Base-by-base conservation (phyloP, 2,888 invertebrate genomes). In the Drepanosiphum platanoidis region DNA sequence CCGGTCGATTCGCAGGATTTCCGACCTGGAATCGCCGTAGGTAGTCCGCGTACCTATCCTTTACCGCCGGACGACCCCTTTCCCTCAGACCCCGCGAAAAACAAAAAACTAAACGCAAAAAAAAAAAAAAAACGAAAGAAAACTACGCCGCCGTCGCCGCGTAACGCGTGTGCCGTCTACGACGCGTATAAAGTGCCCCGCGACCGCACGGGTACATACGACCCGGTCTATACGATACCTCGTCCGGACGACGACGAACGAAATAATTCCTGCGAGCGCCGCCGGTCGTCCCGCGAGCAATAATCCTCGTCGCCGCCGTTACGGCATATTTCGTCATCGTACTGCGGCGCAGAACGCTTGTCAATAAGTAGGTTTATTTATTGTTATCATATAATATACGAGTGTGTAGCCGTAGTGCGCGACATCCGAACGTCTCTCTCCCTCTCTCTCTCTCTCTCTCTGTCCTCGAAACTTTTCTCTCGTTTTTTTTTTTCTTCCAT, bases 1-100 rank as follows among this genome's bases (percentile, higher is more conserved):
- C 86, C 89, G 89, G 7, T 88, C 89, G 22, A 88, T 89, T 36
- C 90, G 90, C 78, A 89, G 90, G 82, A 88, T 89, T 58, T 88
- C 89, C 4, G 80, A 81, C 36, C 13, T 84, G 30, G 84, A 84
- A 58, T 84, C 84, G n/a, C 84, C 84, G 36, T 84, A 52, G 30
- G 74, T 32, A 36, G 52, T 13, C 27, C 52, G n/a, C 9, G 18
- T 1, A n/a, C 39, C 27, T 3, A 1, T 18, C 18, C 30, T 3
- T 4, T n/a, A n/a, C n/a, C n/a, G n/a, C n/a, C n/a, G n/a, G n/a
- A n/a, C n/a, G 7, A 42, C 3, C 46, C 46, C 46, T 1, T 46
- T 46, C 46, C 11, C 1, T 9, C 42, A 3, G 42, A 18, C n/a
- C 4, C 46, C 46, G 46, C 46, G n/a, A n/a, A n/a, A n/a, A n/a